phyloP scores from a whole-genome alignment of 2,797 vertebrate genomes.

The Siniperca obscura region DNA sequence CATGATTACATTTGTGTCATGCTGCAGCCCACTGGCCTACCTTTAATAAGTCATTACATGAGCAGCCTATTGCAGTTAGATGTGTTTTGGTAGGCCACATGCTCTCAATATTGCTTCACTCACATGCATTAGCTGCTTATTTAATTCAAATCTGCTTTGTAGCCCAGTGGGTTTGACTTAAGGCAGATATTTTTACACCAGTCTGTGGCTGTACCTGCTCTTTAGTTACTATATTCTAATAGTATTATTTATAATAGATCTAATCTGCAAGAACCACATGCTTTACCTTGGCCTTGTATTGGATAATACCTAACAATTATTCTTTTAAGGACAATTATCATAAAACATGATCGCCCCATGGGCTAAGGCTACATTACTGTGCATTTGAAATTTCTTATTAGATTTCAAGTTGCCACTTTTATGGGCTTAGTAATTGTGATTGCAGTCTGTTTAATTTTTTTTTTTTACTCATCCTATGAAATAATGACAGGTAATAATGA shows the following conservation, averaged over 20 bases:
- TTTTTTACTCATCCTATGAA: background rate
- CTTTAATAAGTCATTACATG: slow-evolving; percentile 24
- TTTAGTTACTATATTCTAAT: too few species aligned
- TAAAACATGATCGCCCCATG: background rate
- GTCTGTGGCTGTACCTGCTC: background rate
- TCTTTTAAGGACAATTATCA: background rate
- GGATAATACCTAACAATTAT: background rate
- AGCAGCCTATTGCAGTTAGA: slow-evolving; percentile 22
- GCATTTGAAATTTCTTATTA: background rate
- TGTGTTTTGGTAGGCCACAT: background rate
- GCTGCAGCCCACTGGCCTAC: slow-evolving; percentile 38
- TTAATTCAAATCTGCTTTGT: background rate
- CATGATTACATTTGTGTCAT: slow-evolving; percentile 43
- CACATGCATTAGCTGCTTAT: background rate
- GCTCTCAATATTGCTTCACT: background rate
- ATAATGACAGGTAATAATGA: background rate
- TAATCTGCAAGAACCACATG: background rate
- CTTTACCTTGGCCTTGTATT: background rate
- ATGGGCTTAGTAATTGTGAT: background rate
- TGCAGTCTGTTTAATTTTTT: background rate
- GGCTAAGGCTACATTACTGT: background rate
- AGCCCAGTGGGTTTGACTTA: background rate
- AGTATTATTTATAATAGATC: background rate
- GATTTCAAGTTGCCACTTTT: background rate
- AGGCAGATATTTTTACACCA: background rate